These are phyloP conservation scores for Apus apus DNA, from an alignment of 2,113 vertebrate species.

Conservation along the genomic window DNA sequence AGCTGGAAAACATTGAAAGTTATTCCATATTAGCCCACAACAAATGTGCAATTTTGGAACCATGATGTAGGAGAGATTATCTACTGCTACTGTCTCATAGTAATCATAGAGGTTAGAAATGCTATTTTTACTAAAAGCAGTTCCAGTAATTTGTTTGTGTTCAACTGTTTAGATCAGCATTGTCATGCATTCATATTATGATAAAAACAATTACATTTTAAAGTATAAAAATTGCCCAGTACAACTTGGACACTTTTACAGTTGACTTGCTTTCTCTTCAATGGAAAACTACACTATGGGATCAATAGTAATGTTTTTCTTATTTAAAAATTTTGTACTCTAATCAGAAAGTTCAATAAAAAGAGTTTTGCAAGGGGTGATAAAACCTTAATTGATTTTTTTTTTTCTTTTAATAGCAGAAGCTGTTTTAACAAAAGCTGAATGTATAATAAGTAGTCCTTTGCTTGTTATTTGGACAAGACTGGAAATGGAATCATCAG, in stretches of 20 bases:
- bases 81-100: not conserved
- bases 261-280: not conserved
- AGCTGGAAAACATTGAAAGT: not conserved
- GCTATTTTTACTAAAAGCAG: not conserved
- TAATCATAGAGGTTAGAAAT: not conserved
- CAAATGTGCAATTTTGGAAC: not conserved
- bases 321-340: not conserved
- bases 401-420: not conserved
- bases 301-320: not conserved
- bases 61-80: not conserved
- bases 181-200: not conserved
- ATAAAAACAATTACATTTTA: not conserved
- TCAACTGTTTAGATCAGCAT: not conserved
- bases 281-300: not conserved
- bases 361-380: not conserved
- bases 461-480: not conserved
- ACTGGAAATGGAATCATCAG: not conserved
- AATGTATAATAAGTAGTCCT: not conserved
- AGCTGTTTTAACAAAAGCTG: not conserved
- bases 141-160: not conserved
- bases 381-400: not conserved
- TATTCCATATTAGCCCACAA: not conserved
- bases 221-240: not conserved
- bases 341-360: not conserved
- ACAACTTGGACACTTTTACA: not conserved